Base-by-base conservation (phyloP, 2,888 invertebrate genomes). In the Lordiphosa fenestrarum region DNA sequence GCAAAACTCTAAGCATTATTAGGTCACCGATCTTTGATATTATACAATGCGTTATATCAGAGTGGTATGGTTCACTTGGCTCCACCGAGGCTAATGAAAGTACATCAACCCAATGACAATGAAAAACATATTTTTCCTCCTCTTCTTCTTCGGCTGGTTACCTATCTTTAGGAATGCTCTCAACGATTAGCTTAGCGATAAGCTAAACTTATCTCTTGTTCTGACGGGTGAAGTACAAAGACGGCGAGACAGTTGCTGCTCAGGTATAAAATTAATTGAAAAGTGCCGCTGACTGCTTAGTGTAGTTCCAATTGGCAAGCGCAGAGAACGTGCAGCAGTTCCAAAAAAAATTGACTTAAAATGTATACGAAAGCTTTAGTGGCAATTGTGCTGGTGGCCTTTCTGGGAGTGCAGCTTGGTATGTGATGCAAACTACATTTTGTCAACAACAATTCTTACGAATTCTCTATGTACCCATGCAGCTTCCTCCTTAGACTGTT, bases 401-500 rank as follows among this genome's bases (percentile, higher is more conserved):
- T 69, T 2, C 33, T 54, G 15, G 58, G 59, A 38, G 59, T 71
- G 46, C 73, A 69, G 21, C 60, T 57, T 5, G 76, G 76, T 76
- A 15, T 15, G 6, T 30, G 1, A n/a, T 0, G 3, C 3, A 10
- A 7, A 4, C 6, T 7, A 5, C 2, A n/a, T 5, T 1, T 4
- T 1, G 3, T 6, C 3, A 33, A 6, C 3, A 33, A 6, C 15
- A 3, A 6, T 10, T 3, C 15, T 6, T 35, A 2, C 7, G 6
- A 13, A 12, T n/a, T 7, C 6, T 7, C 6, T 6, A n/a, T 1
- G 4, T 0, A 37, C 10, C 10, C 12, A 9, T 40, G 4, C 13
- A 78, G 77, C 49, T 21, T 30, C 33, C 13, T 72, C 66, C 0
- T 41, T 78, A 41, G 60, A 54, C 10, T 78, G 78, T 12, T 78